Conservation (phyloP, 2,113 vertebrate species). For the Crotalus helleri region DNA sequence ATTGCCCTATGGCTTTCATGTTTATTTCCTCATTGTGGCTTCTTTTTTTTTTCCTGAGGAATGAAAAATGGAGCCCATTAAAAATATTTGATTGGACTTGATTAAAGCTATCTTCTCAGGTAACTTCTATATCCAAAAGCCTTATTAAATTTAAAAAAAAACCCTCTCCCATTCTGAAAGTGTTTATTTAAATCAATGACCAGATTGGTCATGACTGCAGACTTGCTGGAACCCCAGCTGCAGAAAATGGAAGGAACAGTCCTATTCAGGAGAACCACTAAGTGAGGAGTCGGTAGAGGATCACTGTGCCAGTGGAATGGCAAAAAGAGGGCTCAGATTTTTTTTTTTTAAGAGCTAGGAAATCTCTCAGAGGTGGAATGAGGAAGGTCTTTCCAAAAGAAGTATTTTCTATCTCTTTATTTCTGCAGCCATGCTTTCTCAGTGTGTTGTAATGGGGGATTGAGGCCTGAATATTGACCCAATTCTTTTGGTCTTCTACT, state of each 20-base stretch:
- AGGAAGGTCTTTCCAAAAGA: background rate
- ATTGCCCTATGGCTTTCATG: conserved; percentile 53
- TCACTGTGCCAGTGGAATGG: too few species aligned
- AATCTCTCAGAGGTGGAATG: background rate
- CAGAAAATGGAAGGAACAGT: background rate
- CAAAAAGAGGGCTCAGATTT: background rate
- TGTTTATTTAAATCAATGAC: conserved; percentile 12
- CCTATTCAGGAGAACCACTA: background rate
- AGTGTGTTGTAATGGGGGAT: background rate
- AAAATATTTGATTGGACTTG: background rate
- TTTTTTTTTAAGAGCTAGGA: background rate
- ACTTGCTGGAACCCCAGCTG: background rate
- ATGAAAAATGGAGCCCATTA: conserved; percentile 46
- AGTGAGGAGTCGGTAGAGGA: background rate
- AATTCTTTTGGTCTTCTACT: too few species aligned
- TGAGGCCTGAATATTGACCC: background rate
- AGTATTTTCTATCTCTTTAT: background rate
- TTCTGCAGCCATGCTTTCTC: background rate
- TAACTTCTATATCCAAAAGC: background rate
- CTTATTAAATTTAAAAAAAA: background rate
- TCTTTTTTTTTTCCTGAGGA: conserved; percentile 40
- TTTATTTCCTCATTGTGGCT: conserved; percentile 33
- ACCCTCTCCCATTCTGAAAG: conserved; percentile 7
- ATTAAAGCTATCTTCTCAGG: conserved; percentile 16
- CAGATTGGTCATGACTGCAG: background rate